These are phyloP conservation scores for Trichopria drosophilae DNA, from an alignment of 2,888 invertebrate genomes.

Conservation along the genomic window DNA sequence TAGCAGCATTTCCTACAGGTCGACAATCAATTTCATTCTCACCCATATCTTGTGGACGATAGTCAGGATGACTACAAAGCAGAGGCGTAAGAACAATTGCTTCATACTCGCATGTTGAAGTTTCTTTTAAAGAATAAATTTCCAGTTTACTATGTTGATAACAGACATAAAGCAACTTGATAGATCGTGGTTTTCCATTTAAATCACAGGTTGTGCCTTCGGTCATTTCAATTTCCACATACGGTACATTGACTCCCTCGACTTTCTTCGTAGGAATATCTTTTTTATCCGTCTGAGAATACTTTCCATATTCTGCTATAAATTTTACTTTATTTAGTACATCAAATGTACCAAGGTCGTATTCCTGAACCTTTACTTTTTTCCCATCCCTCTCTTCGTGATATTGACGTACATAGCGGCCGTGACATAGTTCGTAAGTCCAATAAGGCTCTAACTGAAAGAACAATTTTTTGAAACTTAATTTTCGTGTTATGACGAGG, in stretches of 20 bases:
- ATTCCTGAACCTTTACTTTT: constrained; percentile 81
- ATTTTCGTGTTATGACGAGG: no score
- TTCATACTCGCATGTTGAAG: constrained; percentile 93
- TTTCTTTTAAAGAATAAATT: constrained; percentile 90
- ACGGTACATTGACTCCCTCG: constrained; percentile 86
- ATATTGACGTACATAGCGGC: constrained; percentile 86
- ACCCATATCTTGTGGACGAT: constrained; percentile 75
- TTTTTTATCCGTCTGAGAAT: constrained; percentile 61
- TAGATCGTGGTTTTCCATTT: constrained; percentile 79
- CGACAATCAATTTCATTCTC: constrained; percentile 78
- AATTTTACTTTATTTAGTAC: constrained; percentile 66
- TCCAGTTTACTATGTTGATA: constrained; percentile 87
- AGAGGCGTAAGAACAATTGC: constrained; percentile 83
- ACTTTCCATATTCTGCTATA: constrained; percentile 61
- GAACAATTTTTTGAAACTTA: no score
- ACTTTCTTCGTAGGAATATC: constrained; percentile 70
- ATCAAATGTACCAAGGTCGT: constrained; percentile 79
- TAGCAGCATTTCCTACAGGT: constrained; percentile 68
- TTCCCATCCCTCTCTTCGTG: constrained; percentile 94
- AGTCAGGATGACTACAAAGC: constrained; percentile 88
- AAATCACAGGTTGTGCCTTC: constrained; percentile 93
- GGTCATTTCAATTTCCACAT: constrained; percentile 81
- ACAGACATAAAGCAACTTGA: constrained; percentile 86
- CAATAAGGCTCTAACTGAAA: constrained; percentile 81
- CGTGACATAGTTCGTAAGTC: constrained; percentile 97